These are phyloP conservation scores for Villa cingulata DNA, from an alignment of 2,888 invertebrate genomes.

Conservation along the genomic window DNA sequence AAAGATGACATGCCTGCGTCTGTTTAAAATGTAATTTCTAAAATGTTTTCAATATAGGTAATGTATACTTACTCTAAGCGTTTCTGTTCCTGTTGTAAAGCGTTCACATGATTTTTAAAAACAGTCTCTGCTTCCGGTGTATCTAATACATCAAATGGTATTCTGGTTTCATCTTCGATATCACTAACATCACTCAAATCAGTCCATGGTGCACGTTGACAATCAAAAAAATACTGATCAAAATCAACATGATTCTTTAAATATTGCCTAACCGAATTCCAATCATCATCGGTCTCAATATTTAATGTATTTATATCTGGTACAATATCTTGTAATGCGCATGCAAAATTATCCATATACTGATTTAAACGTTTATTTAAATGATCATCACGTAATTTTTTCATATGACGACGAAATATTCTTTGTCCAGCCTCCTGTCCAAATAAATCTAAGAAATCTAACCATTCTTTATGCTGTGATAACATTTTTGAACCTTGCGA, in stretches of 20 bases:
- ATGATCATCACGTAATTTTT: conserved; percentile 69
- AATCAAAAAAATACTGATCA: conserved; percentile 80
- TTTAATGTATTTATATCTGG: conserved; percentile 58
- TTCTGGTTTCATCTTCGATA: conserved; percentile 52
- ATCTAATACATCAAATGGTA: conserved; percentile 85
- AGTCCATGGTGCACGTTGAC: conserved; percentile 64
- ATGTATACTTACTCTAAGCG: conserved; percentile 66
- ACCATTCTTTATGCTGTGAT: conserved; percentile 76
- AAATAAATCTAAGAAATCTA: conserved; percentile 77
- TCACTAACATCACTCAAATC: conserved; percentile 52
- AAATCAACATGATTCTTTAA: conserved; percentile 87
- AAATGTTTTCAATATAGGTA: neutral
- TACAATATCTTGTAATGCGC: conserved; percentile 61
- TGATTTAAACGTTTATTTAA: conserved; percentile 59
- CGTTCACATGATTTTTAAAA: conserved; percentile 81
- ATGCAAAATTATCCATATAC: conserved; percentile 64
- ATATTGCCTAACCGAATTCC: conserved; percentile 75
- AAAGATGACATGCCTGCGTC: too few relatives aligned
- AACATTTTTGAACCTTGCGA: conserved; percentile 74
- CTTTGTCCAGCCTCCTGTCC: conserved; percentile 72
- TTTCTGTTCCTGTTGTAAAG: conserved; percentile 82
- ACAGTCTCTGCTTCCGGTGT: conserved; percentile 84
- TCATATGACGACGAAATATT: conserved; percentile 63
- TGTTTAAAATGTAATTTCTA: too few relatives aligned
- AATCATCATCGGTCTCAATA: conserved; percentile 52